These are phyloP conservation scores for Brachypodius melanocephalos DNA, from an alignment of 2,113 vertebrate genomes.

Conservation along the genomic window DNA sequence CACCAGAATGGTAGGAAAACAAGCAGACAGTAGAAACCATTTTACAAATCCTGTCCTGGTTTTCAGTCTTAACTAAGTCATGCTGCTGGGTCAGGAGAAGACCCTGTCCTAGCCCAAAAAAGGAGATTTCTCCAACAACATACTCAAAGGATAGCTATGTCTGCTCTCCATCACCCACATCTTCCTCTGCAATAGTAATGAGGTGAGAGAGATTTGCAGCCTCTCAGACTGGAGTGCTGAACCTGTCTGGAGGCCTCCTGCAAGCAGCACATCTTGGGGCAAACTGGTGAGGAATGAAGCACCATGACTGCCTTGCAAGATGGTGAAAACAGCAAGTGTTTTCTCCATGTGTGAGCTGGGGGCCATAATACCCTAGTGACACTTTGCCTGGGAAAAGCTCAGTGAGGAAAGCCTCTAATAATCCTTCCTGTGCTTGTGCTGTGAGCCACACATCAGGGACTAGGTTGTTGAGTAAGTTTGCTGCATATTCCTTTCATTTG, in stretches of 20 bases:
- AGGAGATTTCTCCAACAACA: constrained; percentile 11
- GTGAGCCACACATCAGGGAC: background rate
- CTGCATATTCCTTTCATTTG: background rate
- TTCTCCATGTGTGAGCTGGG: background rate
- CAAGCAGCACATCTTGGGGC: background rate
- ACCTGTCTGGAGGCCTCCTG: background rate
- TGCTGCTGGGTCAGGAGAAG: constrained; percentile 1
- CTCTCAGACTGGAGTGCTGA: background rate
- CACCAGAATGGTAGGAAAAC: background rate
- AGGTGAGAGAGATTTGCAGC: constrained; percentile 50
- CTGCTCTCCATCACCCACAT: constrained; percentile 32
- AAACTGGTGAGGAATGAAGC: background rate
- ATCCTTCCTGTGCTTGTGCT: background rate
- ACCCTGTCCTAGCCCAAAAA: background rate
- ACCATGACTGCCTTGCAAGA: background rate
- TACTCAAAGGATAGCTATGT: background rate
- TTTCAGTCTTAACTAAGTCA: background rate
- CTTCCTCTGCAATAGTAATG: background rate
- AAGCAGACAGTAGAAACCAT: background rate
- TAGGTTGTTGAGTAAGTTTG: background rate
- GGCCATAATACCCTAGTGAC: background rate
- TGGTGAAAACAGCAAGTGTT: background rate
- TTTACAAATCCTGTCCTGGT: background rate
- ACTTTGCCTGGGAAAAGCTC: background rate
- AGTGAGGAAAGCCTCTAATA: background rate